These are phyloP conservation scores for Drosophila santomea DNA, from an alignment of 1,140 invertebrate species.

Conservation along the genomic window DNA sequence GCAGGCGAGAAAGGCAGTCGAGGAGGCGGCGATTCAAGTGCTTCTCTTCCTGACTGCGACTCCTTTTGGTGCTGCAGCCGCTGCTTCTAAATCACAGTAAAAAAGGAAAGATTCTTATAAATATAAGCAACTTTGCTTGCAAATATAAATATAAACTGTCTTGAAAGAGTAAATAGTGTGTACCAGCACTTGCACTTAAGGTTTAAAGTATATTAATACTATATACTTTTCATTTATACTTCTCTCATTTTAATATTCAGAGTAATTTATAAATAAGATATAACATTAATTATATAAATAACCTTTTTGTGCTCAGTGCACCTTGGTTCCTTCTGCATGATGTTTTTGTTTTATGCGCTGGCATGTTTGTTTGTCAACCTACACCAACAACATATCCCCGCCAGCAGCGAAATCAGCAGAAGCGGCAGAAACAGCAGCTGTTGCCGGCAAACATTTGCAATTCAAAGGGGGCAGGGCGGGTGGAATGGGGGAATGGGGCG, in stretches of 20 bases:
- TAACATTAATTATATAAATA: background rate
- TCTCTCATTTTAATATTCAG: too few species aligned
- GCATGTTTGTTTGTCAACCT: slow-evolving; percentile 82
- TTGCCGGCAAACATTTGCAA: slow-evolving; percentile 75
- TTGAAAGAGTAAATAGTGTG: background rate
- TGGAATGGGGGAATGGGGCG: background rate
- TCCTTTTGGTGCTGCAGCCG: slow-evolving; percentile 23
- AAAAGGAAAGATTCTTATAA: too few species aligned
- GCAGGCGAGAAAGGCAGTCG: slow-evolving; percentile 50
- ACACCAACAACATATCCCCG: slow-evolving; percentile 58
- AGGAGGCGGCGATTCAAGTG: slow-evolving; percentile 48
- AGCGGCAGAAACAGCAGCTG: slow-evolving; percentile 57
- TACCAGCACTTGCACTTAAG: too few species aligned
- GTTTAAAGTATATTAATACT: too few species aligned
- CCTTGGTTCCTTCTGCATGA: slow-evolving; percentile 14
- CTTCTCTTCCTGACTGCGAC: slow-evolving; percentile 47
- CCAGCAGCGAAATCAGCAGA: slow-evolving; percentile 34
- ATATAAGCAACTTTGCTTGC: background rate
- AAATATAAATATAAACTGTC: too few species aligned
- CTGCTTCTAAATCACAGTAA: slow-evolving; percentile 10
- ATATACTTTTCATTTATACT: too few species aligned
- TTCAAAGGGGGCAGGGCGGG: slow-evolving; percentile 21
- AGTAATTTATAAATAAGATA: too few species aligned
- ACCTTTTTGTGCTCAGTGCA: background rate
- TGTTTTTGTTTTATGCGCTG: slow-evolving; percentile 78